Evolutionary conservation across 2,113 vertebrate species (phyloP).

Genomic region (Lycocorax pyrrhopterus): DNA sequence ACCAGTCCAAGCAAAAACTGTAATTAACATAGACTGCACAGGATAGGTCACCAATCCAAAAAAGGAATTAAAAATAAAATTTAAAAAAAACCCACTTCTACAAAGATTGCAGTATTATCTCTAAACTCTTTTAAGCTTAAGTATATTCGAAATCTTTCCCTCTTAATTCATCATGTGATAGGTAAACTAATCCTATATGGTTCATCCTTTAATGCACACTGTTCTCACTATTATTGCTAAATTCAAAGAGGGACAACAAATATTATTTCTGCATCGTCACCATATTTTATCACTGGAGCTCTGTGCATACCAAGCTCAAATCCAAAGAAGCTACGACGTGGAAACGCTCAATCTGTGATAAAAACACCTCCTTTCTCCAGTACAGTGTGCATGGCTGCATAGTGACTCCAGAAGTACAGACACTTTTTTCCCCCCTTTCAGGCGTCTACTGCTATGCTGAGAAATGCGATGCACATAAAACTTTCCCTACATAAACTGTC

Average conservation of each 20-base stretch:
- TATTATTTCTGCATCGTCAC: neutral
- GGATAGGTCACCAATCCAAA: neutral
- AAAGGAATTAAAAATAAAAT: neutral
- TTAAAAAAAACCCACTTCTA: rapidly evolving
- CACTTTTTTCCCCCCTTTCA: neutral
- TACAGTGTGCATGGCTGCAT: rapidly evolving
- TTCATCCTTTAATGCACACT: neutral
- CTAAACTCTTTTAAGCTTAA: neutral
- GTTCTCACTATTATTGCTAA: neutral
- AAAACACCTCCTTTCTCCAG: neutral
- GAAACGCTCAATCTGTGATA: neutral
- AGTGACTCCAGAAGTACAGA: neutral
- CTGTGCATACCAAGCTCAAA: neutral
- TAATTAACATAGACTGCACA: neutral
- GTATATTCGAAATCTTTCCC: neutral
- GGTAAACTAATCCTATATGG: neutral
- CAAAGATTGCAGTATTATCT: neutral
- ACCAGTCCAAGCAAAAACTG: neutral
- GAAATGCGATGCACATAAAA: neutral
- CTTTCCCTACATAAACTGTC: neutral
- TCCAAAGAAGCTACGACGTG: neutral
- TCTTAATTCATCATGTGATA: neutral
- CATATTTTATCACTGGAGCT: neutral
- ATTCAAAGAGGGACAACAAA: neutral
- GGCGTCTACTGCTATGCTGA: neutral